phyloP scores from a whole-genome alignment of 2,888 invertebrate species.

The Cactoblastis cactorum region DNA sequence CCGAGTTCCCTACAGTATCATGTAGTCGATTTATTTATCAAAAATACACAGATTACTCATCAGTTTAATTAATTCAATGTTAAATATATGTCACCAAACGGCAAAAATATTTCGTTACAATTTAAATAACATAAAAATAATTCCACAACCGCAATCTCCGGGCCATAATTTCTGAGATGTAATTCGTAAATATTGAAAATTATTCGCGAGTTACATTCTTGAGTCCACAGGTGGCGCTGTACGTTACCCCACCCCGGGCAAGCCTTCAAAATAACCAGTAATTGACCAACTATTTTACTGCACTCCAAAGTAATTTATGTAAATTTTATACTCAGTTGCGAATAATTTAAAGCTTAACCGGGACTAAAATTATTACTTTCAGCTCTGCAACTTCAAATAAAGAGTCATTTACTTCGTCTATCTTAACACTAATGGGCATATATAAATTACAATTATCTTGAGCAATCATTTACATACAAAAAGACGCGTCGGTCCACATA shows the following conservation, averaged over 20 bases:
- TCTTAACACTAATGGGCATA: conserved; percentile 9
- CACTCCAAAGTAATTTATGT: conserved; percentile 1
- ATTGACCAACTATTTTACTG: conserved; percentile 5
- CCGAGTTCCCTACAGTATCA: too few relatives aligned
- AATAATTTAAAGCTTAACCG: conserved; percentile 7
- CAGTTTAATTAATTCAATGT: too few relatives aligned
- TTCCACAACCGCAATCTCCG: background rate
- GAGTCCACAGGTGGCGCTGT: background rate
- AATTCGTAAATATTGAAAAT: background rate
- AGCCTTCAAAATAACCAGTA: conserved; percentile 10
- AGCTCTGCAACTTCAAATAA: background rate
- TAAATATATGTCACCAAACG: too few relatives aligned
- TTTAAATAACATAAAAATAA: background rate
- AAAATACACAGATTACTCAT: too few relatives aligned
- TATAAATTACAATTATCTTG: conserved; percentile 12
- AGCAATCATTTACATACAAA: conserved; percentile 18
- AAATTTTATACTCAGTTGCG: conserved; percentile 9
- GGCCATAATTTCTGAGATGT: background rate
- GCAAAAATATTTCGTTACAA: too few relatives aligned
- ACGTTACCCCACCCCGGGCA: conserved; percentile 1
- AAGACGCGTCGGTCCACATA: conserved; percentile 13
- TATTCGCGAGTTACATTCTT: background rate
- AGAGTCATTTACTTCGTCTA: conserved; percentile 6
- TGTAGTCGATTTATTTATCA: too few relatives aligned
- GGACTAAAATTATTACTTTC: conserved; percentile 2